phyloP scores from a whole-genome alignment of 1,140 invertebrate genomes.

The Drosophila tristis region DNA sequence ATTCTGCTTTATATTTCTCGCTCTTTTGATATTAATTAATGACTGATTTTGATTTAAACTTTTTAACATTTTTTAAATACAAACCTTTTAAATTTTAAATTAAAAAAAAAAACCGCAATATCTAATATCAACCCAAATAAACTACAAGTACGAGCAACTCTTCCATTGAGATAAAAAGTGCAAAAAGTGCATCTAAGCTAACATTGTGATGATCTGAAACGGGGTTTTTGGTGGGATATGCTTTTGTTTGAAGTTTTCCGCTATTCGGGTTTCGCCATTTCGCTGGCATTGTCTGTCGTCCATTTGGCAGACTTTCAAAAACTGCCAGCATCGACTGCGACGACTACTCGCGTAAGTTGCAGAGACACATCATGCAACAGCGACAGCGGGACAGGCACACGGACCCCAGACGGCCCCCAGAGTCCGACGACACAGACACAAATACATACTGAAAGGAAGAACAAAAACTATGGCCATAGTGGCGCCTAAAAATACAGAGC shows the following conservation, averaged over 20 bases:
- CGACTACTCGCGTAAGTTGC: slow-evolving; percentile 17
- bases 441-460: slow-evolving; percentile 3
- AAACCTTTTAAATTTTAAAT: too few relatives aligned
- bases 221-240: slow-evolving; percentile 5
- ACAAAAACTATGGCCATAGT: slow-evolving; percentile 42
- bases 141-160: too few relatives aligned
- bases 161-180: neutral
- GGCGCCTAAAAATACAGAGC: slow-evolving; percentile 62
- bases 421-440: slow-evolving; percentile 20
- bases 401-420: slow-evolving; percentile 13
- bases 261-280: slow-evolving; percentile 3
- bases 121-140: too few relatives aligned
- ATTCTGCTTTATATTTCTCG: too few relatives aligned
- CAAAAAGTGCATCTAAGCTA: slow-evolving; percentile 46
- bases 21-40: too few relatives aligned
- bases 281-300: slow-evolving; percentile 26
- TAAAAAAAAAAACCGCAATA: too few relatives aligned
- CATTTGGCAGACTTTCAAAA: slow-evolving; percentile 74
- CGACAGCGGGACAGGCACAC: slow-evolving; percentile 20
- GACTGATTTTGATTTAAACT: too few relatives aligned
- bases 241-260: slow-evolving; percentile 33
- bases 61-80: too few relatives aligned
- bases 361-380: slow-evolving; percentile 56
- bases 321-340: slow-evolving; percentile 38
- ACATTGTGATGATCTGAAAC: slow-evolving; percentile 39